Conservation (phyloP, 2,888 invertebrate genomes). For the Cheilosia soror region DNA sequence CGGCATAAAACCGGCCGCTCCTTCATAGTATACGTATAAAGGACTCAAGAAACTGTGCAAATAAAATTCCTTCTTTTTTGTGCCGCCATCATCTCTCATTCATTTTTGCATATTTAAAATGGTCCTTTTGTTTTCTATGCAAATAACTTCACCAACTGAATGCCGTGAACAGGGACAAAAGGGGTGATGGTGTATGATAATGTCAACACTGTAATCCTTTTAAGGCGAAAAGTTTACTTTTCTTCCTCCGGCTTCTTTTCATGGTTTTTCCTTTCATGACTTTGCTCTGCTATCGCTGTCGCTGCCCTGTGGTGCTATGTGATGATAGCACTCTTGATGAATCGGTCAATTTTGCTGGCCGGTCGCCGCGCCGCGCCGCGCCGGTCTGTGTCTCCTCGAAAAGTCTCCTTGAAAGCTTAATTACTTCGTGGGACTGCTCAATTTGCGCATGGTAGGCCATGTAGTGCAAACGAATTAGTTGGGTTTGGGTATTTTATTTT, state of each 20-base stretch:
- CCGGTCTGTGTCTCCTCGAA: conserved; percentile 3
- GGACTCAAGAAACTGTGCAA: conserved; percentile 37
- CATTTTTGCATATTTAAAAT: conserved; percentile 58
- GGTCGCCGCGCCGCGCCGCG: not conserved
- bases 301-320: not conserved
- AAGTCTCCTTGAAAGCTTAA: conserved; percentile 61
- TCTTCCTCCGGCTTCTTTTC: conserved; percentile 18
- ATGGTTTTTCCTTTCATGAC: no score
- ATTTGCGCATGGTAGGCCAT: conserved; percentile 31
- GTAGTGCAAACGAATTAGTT: conserved; percentile 17
- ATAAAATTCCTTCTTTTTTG: conserved; percentile 30
- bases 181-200: conserved; percentile 58
- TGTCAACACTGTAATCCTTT: conserved; percentile 71
- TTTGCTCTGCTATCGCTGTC: conserved; percentile 8
- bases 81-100: conserved; percentile 31
- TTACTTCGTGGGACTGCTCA: conserved; percentile 63
- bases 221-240: conserved; percentile 66
- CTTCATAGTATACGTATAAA: conserved; percentile 13
- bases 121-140: conserved; percentile 62
- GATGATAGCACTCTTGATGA: conserved; percentile 38
- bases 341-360: conserved; percentile 58
- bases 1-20: conserved; percentile 9
- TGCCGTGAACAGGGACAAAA: conserved; percentile 34
- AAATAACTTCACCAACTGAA: conserved; percentile 52
- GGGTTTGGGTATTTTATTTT: conserved; percentile 9